Conservation (phyloP, 2,888 invertebrate species). For the Geophilus truncorum region DNA sequence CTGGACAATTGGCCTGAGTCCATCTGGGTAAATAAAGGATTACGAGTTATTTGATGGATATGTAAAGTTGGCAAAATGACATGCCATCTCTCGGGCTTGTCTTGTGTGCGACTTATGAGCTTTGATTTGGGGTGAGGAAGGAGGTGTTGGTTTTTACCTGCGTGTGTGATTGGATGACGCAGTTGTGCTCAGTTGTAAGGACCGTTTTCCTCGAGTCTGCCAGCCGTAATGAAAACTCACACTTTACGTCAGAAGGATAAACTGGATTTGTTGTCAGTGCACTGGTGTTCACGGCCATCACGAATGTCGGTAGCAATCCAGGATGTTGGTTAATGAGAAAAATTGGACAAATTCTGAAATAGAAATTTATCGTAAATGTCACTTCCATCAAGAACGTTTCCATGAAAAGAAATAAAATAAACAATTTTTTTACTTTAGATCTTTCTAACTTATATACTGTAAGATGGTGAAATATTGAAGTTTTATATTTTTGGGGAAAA, state of each 20-base stretch:
- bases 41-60: not conserved
- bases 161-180: not conserved
- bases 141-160: not conserved
- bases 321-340: slow-evolving; percentile 8
- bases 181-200: slow-evolving; percentile 17
- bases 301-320: slow-evolving; percentile 20
- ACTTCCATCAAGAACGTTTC: no score
- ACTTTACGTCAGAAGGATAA: not conserved
- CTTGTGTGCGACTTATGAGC: not conserved
- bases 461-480: no score
- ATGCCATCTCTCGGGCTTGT: no score
- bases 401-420: no score
- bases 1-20: slow-evolving; percentile 23
- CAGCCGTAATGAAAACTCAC: slow-evolving; percentile 12
- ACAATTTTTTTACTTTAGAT: no score
- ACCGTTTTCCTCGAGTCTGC: not conserved
- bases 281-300: not conserved
- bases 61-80: not conserved
- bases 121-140: not conserved
- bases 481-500: no score
- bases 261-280: not conserved
- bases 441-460: no score
- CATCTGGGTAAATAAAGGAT: not conserved
- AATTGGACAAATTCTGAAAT: not conserved
- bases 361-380: no score